Percentiles rank a stretch among this genome's conserved stretches.
Conservation (phyloP, 2,888 invertebrate species). For the Papilio protenor region DNA sequence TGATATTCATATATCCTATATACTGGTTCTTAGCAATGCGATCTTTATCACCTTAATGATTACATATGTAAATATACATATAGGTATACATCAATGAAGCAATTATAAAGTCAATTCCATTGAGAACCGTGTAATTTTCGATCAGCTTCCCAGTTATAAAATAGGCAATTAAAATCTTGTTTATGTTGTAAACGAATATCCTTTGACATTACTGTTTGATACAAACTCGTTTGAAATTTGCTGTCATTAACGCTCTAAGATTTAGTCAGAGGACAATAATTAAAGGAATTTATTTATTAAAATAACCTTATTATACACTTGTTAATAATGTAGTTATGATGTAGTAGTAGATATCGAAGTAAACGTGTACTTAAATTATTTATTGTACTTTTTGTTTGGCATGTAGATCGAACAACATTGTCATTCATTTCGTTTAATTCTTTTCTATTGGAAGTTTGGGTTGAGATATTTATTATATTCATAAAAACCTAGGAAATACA, state of each 20-base stretch:
- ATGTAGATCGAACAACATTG: not conserved
- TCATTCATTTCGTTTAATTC: not conserved
- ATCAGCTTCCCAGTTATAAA: slow-evolving; percentile 47
- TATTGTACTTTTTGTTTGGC: not conserved
- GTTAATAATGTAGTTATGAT: not conserved
- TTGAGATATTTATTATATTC: too few relatives aligned
- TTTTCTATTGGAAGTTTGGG: not conserved
- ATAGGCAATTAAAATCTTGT: slow-evolving; percentile 47
- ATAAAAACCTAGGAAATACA: too few relatives aligned
- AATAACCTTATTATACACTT: not conserved
- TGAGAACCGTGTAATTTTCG: slow-evolving; percentile 26
- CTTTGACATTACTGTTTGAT: slow-evolving; percentile 37
- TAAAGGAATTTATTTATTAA: slow-evolving; percentile 1
- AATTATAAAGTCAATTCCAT: slow-evolving; percentile 17
- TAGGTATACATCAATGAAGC: not conserved
- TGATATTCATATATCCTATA: not conserved
- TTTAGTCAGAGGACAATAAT: not conserved
- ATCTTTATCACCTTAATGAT: not conserved
- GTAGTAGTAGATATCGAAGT: not conserved
- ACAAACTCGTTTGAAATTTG: slow-evolving; percentile 31
- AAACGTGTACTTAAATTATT: not conserved
- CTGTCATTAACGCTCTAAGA: not conserved
- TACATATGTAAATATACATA: not conserved
- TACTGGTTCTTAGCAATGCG: not conserved
- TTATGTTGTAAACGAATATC: slow-evolving; percentile 45